Evolutionary conservation across 2,888 invertebrate species (phyloP), one percentile per base, ranked within the genome.

Genomic region (Agrotis exclamationis): DNA sequence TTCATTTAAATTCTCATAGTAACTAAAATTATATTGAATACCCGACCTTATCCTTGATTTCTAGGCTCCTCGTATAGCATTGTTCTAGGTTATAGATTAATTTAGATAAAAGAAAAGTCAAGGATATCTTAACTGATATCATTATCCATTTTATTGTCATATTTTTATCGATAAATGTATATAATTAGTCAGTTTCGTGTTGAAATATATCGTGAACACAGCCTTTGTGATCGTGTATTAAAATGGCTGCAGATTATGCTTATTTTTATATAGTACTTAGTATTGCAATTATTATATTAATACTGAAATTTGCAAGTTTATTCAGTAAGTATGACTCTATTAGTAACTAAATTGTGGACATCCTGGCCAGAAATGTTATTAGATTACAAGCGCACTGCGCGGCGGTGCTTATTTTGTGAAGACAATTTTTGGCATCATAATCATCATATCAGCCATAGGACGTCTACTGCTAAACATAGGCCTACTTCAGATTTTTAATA

Each of bases 141-240:
- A 58, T 65, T 58, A 82, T 62, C 45, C 28, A 39, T 44, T 53
- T 78, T 59, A 62, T 64, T 57, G 53, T 58, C 28, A 64, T 66
- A 11, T 48, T 64, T 68, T 58, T 71, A 67, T 71, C 54, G 57
- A 39, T n/a, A 33, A 51, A 39, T 71, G 57, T 20, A 64, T 57
- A 47, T 72, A 77, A 79, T 78, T 71, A 57, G 39, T 67, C 50
- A 67, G 79, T 82, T 28, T 48, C 24, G n/a, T 45, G 28, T 58
- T 18, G 39, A 51, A 66, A 56, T 62, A 54, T 24, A 39, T 48
- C 18, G 59, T 5, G 33, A 28, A 39, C 16, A 51, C 48, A 39
- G 18, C 18, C 44, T 65, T 39, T 48, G 24, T 66, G n/a, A 50
- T 44, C n/a, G 45, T 67, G 28, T 22, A 50, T 45, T 0, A 70